These are phyloP conservation scores for Oncorhynchus clarkii DNA, from an alignment of 2,113 vertebrate genomes.

Conservation along the genomic window DNA sequence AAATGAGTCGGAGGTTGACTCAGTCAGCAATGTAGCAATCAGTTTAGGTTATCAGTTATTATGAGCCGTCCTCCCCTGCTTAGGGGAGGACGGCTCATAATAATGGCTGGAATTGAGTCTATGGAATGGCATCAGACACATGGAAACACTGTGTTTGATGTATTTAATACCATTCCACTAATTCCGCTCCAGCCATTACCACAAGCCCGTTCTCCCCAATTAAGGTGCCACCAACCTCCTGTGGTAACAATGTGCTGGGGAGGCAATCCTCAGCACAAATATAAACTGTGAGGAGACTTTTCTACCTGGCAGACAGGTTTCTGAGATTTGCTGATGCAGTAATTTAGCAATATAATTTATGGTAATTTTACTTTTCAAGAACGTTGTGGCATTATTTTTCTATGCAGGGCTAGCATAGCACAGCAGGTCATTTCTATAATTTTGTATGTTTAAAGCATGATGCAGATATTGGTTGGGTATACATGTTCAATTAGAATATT, in stretches of 20 bases:
- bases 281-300: slow-evolving; percentile 19
- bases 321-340: slow-evolving; percentile 14
- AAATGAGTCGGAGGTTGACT: slow-evolving; percentile 2
- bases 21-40: neutral
- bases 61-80: no score
- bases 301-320: slow-evolving; percentile 23
- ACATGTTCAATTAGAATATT: neutral
- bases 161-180: no score
- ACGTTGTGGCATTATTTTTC: neutral
- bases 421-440: neutral
- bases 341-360: slow-evolving; percentile 27
- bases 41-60: no score
- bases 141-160: no score
- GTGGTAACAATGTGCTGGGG: no score
- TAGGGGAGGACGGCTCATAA: no score
- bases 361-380: slow-evolving; percentile 10
- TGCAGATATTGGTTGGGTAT: neutral
- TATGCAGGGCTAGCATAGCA: neutral
- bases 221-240: no score
- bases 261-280: slow-evolving; percentile 38
- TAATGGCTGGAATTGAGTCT: no score
- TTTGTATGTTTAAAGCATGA: neutral
- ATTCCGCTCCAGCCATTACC: no score
- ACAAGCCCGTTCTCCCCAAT: no score
- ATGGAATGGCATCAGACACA: no score